Evolutionary conservation across 2,888 invertebrate genomes (phyloP).

Genomic region (Drosophila atripex): DNA sequence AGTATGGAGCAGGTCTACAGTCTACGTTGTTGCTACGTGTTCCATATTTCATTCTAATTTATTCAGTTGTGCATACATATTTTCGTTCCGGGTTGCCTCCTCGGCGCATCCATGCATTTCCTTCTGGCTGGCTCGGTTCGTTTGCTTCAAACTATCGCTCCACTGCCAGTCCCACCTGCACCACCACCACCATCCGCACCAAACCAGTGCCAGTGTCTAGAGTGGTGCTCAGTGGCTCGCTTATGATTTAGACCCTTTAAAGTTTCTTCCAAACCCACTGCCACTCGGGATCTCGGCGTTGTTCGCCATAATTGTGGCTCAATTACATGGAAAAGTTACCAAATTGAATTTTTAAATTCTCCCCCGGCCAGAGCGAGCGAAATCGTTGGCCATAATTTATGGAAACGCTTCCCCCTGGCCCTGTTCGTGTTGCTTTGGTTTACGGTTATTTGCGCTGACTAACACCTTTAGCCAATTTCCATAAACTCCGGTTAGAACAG

Average conservation of each 20-base stretch:
- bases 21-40: conserved; percentile 67
- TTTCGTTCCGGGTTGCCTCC: conserved; percentile 77
- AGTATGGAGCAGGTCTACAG: conserved; percentile 28
- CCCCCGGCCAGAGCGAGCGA: conserved; percentile 8
- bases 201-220: conserved; percentile 10
- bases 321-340: conserved; percentile 78
- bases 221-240: conserved; percentile 59
- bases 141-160: conserved; percentile 76
- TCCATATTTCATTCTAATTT: conserved; percentile 79
- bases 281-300: conserved; percentile 41
- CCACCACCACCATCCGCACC: conserved; percentile 12
- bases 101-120: conserved; percentile 77
- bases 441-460: conserved; percentile 50
- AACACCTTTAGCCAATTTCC: conserved; percentile 47
- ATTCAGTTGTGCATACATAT: conserved; percentile 78
- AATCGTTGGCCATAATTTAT: conserved; percentile 66
- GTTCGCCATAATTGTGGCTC: conserved; percentile 72
- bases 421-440: conserved; percentile 34
- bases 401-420: conserved; percentile 42
- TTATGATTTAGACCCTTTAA: conserved; percentile 74
- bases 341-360: conserved; percentile 78
- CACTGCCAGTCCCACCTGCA: conserved; percentile 32
- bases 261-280: conserved; percentile 36
- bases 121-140: conserved; percentile 77
- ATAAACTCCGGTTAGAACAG: conserved; percentile 18